These are phyloP conservation scores for Drosophila ezoana DNA, from an alignment of 2,888 invertebrate genomes.

Conservation along the genomic window DNA sequence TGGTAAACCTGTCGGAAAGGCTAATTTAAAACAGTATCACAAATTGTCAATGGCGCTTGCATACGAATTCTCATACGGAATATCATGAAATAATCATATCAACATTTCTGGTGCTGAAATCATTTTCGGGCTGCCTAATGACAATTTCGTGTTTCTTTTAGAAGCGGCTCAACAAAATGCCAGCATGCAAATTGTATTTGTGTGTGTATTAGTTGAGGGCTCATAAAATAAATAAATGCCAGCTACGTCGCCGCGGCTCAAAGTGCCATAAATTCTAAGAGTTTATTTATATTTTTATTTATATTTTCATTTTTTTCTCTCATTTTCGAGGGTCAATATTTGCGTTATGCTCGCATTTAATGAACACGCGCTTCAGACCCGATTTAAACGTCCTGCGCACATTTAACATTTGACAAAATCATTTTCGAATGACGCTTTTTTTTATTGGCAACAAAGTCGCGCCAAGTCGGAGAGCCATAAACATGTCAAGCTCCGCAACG, in stretches of 20 bases:
- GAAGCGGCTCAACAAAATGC: constrained; percentile 63
- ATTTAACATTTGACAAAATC: constrained; percentile 69
- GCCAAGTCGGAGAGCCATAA: constrained; percentile 48
- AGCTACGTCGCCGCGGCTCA: constrained; percentile 34
- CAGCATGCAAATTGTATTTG: constrained; percentile 65
- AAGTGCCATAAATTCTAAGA: constrained; percentile 72
- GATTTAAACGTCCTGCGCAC: constrained; percentile 46
- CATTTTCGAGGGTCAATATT: constrained; percentile 66
- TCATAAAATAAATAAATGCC: constrained; percentile 68
- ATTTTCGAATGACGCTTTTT: constrained; percentile 39
- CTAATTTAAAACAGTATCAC: constrained; percentile 46
- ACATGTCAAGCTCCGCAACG: constrained; percentile 43
- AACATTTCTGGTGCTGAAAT: constrained; percentile 29
- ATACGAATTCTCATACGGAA: constrained; percentile 21
- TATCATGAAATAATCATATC: constrained; percentile 40
- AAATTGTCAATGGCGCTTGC: constrained; percentile 52
- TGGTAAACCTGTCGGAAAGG: constrained; percentile 66
- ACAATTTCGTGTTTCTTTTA: constrained; percentile 68
- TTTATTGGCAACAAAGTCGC: constrained; percentile 56
- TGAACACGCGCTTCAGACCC: constrained; percentile 39
- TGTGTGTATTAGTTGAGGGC: constrained; percentile 45
- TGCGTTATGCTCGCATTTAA: constrained; percentile 65
- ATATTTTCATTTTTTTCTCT: constrained; percentile 22
- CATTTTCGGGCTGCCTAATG: constrained; percentile 60
- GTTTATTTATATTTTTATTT: constrained; percentile 49